Base-by-base conservation (phyloP, 2,797 vertebrate genomes). In the Leuciscus waleckii region DNA sequence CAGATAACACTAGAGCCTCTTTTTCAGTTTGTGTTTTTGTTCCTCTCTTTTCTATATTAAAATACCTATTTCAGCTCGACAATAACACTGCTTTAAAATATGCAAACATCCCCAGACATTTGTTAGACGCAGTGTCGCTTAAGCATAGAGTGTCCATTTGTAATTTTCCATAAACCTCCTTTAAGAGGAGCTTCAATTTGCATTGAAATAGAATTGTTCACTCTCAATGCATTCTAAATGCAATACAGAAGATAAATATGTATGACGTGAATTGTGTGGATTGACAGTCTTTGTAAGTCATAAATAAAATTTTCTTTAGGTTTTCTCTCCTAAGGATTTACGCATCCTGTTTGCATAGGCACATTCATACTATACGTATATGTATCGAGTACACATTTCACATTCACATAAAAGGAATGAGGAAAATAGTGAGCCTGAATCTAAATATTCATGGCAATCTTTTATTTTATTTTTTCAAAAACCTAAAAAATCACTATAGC, bases 181-280 rank as follows among this genome's bases (percentile, higher is more conserved):
- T 85, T 74, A 80, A 80, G 80, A 70, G 51, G 23, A 51, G 84
- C 29, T 74, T 80, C 41, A 41, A 85, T 85, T 80, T 85, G 84
- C 69, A 85, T 85, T 80, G 69, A 85, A 85, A 85, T 85, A 41
- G 67, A 84, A 85, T 73, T 71, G 41, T 63, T 79, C 41, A 16
- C 77, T 65, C 37, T 79, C 75, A 79, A 49, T 84, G 75, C 83
- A 84, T 84, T 84, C 75, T 61, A 71, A 79, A 69, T n/a, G 26
- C 51, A 79, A 70, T 11, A 46, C 29, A 21, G 29, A 75, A 65
- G 75, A 85, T 85, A 85, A 71, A 85, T 85, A 79, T 85, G 68
- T 85, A 85, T 80, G 56, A 4, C 14, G 13, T 65, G 54, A 14
- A 80, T 74, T 73, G 56, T 29, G 39, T 21, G 41, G 76, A 85